Base-by-base conservation (phyloP, 1,140 invertebrate species). In the Hyles vespertilio region DNA sequence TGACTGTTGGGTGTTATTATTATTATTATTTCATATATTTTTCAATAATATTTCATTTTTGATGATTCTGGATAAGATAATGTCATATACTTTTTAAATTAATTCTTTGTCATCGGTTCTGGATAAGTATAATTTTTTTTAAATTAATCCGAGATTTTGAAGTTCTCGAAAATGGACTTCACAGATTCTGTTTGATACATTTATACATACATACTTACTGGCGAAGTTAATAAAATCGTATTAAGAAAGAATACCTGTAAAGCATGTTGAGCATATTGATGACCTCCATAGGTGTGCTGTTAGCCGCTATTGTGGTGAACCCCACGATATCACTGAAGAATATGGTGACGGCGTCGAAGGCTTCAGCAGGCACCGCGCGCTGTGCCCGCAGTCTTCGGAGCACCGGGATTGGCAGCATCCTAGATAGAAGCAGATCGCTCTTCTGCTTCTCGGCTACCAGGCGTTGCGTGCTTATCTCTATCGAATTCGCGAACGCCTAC, bases 301-400 rank as follows among this genome's bases (percentile, higher is more conserved):
- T 90, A 3, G 94, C 93, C 3, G 94, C 92, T 65, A 96, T 93
- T 73, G 92, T 92, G 11, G 94, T 96, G 51, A 65, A 65, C n/a
- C 63, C 63, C 34, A 65, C 94, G 57, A 96, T 95, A 70, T 96
- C 95, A 59, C 94, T 95, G 81, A 96, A 96, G 88, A 95, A 96
- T 56, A 96, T 92, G 0, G 94, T 95, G 6, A 95, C 94, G 5
- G 91, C 90, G 40, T 94, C 93, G 66, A 93, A 95, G 48, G 91
- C 56, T 22, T 67, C 65, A 3, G 94, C 93, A 2, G 92, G 92
- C 1, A 94, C 93, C 66, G 93, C 91, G 56, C 91, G 76, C 53
- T 92, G 92, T 33, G 93, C 92, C 54, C 93, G 91, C 7, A 94
- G 81, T 67, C 93, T 90, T 44, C 91, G 88, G 0, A 93, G 90